These are phyloP conservation scores for Etia nguti DNA, from an alignment of 2,113 vertebrate species.

Conservation along the genomic window DNA sequence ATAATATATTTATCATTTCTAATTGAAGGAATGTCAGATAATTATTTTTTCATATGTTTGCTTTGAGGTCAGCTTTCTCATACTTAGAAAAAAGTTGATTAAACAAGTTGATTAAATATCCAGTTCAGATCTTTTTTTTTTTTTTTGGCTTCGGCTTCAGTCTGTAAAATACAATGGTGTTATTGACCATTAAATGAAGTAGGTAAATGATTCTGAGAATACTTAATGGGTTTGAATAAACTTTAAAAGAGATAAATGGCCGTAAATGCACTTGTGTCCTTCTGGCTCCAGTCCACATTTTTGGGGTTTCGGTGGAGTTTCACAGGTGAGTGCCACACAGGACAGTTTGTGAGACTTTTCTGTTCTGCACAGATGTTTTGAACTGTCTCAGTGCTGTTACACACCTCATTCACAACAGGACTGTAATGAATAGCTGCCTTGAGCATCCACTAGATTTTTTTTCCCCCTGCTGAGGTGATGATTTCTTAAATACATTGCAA, in stretches of 20 bases:
- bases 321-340: conserved; percentile 47
- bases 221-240: background rate
- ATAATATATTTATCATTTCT: background rate
- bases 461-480: background rate
- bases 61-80: background rate
- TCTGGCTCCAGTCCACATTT: conserved; percentile 26
- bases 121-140: background rate
- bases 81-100: background rate
- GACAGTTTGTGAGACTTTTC: conserved; percentile 1
- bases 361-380: conserved; percentile 21
- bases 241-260: background rate
- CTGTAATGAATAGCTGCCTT: background rate
- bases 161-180: background rate
- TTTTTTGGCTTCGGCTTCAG: background rate
- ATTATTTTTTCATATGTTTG: background rate
- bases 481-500: conserved; percentile 4
- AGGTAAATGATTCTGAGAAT: background rate
- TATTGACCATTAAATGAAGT: background rate
- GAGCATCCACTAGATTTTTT: background rate
- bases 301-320: conserved; percentile 49
- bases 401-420: background rate
- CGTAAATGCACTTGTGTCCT: conserved; percentile 32
- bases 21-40: background rate
- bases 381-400: conserved; percentile 9
- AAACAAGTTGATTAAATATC: background rate